Conservation (phyloP, 2,888 invertebrate genomes). For the Drosophila anomelani region DNA sequence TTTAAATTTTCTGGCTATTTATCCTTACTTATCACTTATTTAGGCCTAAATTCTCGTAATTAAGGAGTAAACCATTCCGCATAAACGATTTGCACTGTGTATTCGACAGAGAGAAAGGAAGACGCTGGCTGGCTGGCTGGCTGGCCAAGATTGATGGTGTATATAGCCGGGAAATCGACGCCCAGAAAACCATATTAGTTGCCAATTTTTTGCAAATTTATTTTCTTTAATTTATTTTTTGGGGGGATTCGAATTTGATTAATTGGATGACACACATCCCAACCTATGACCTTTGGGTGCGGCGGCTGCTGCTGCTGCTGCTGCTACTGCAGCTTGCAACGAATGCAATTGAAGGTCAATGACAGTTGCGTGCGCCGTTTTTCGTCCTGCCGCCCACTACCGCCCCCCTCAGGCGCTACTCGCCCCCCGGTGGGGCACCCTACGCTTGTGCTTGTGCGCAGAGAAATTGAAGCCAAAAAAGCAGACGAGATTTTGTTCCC, state of each 20-base stretch:
- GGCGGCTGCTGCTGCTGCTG: slow-evolving; percentile 51
- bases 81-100: slow-evolving; percentile 9
- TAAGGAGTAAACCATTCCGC: not conserved
- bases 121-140: slow-evolving; percentile 1
- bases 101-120: slow-evolving; percentile 4
- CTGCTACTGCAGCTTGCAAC: slow-evolving; percentile 50
- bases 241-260: slow-evolving; percentile 44
- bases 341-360: slow-evolving; percentile 77
- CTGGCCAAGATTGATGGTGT: slow-evolving; percentile 10
- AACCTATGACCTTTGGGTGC: slow-evolving; percentile 77
- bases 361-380: slow-evolving; percentile 75
- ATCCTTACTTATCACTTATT: not conserved
- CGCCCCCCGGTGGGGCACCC: slow-evolving; percentile 3
- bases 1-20: not conserved
- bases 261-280: slow-evolving; percentile 72
- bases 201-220: not conserved
- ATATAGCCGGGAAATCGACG: slow-evolving; percentile 2
- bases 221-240: not conserved
- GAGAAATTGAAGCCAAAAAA: slow-evolving; percentile 66
- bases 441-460: slow-evolving; percentile 71
- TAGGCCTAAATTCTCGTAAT: not conserved
- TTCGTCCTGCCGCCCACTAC: slow-evolving; percentile 28
- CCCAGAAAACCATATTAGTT: slow-evolving; percentile 4
- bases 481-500: slow-evolving; percentile 36
- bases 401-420: slow-evolving; percentile 5